Base-by-base conservation (phyloP, 2,797 vertebrate genomes). In the Fistularia commersonii region DNA sequence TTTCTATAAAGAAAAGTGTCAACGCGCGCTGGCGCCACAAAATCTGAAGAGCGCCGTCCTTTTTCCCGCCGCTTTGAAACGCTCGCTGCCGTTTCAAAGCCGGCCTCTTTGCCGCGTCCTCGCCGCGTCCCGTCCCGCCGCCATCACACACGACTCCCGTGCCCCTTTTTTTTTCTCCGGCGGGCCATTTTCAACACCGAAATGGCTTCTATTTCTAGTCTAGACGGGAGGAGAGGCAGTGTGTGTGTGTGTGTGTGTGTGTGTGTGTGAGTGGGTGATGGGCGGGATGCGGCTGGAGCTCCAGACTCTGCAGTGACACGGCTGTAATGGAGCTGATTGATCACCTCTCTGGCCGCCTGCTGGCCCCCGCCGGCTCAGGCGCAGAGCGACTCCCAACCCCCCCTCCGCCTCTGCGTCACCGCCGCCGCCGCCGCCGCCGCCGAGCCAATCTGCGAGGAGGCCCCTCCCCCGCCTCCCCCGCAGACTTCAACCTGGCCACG, bases 271-370 rank as follows among this genome's bases (percentile, higher is more conserved):
- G 14, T 76, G 76, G 84, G 80, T 69, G 76, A 87, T 82, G 79
- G 87, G 84, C 77, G 64, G 85, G 82, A 82, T 77, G 77, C 84
- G 69, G 87, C 76, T 83, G 77, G 88, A 62, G 77, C 85, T 89
- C 88, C 91, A 93, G 83, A 89, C 85, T 89, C 83, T 69, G 81
- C 90, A 80, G 84, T 82, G 83, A 84, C 90, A 90, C 81, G 86
- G 84, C 87, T 79, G 90, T 92, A 93, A 93, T 92, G 91, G 88
- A 93, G 85, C 88, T 93, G 94, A 95, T 93, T 94, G 92, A 96
- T 94, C 92, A 93, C 81, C 89, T 87, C 68, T 84, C 84, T 67
- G 66, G 78, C 55, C 41, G 83, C 78, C 82, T 77, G 73, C 82
- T 77, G 86, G 88, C 90, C 78, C 51, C 80, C 45, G 40, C 80